Conservation (phyloP, 2,113 vertebrate species). For the Ramphastos sulfuratus region DNA sequence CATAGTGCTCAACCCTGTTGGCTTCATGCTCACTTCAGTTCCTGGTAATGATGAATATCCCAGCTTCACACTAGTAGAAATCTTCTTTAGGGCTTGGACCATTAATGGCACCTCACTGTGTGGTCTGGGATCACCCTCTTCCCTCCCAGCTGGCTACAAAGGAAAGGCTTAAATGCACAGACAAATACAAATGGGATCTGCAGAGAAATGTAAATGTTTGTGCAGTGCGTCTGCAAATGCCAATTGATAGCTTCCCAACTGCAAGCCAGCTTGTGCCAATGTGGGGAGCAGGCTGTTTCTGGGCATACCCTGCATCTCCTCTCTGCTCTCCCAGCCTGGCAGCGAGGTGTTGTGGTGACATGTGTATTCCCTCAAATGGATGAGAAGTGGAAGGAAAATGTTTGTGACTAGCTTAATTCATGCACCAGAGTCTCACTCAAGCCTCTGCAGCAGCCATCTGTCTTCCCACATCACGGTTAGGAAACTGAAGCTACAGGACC, state of each 20-base stretch:
- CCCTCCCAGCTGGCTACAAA: not conserved
- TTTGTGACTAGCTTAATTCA: not conserved
- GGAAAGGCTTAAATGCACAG: not conserved
- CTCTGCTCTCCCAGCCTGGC: not conserved
- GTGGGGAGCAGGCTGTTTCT: not conserved
- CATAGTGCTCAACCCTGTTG: accelerated
- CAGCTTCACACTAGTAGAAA: accelerated
- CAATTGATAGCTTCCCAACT: not conserved
- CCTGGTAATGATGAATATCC: not conserved
- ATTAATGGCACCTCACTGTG: not conserved
- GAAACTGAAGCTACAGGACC: not conserved
- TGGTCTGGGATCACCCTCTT: not conserved
- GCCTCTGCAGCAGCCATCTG: not conserved
- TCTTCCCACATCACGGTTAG: accelerated
- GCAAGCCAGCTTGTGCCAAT: not conserved
- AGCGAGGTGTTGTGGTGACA: accelerated
- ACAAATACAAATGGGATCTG: not conserved
- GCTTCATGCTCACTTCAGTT: not conserved
- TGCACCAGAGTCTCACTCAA: not conserved
- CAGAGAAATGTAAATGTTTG: slow-evolving; percentile 5
- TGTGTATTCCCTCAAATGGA: not conserved
- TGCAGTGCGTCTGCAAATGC: not conserved
- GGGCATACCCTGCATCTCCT: not conserved
- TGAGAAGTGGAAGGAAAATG: not conserved
- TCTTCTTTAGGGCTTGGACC: not conserved